Evolutionary conservation across 2,113 vertebrate genomes (phyloP).

Genomic region (Columbina picui): DNA sequence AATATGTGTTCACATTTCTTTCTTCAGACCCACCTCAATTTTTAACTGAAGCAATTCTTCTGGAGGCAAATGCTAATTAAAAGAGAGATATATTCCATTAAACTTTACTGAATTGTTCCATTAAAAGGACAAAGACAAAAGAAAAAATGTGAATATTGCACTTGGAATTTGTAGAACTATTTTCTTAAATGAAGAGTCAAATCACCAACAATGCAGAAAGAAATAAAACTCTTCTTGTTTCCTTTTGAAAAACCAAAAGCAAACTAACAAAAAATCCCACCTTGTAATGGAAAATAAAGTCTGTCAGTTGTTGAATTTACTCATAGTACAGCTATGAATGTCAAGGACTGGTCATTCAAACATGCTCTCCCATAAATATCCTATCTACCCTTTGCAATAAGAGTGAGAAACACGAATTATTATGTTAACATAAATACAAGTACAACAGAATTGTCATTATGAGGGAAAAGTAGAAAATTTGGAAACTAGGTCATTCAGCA

Average conservation of each 20-base stretch:
- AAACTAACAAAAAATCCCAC: background rate
- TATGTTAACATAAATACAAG: background rate
- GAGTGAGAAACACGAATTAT: background rate
- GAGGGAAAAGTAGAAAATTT: background rate
- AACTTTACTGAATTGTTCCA: background rate
- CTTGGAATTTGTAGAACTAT: background rate
- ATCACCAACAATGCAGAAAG: background rate
- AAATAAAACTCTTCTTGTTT: background rate
- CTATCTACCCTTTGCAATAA: background rate
- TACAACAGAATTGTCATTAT: background rate
- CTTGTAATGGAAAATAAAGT: background rate
- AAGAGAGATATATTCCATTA: background rate
- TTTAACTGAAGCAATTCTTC: background rate
- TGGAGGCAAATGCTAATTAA: background rate
- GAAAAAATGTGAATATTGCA: background rate
- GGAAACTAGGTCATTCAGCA: constrained; percentile 15
- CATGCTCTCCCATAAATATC: background rate
- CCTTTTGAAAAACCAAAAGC: background rate
- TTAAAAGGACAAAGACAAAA: background rate
- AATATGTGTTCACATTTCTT: background rate
- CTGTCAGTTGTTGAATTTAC: background rate
- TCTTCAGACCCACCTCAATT: background rate
- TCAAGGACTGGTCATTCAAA: background rate
- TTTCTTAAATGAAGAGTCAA: background rate
- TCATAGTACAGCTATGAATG: background rate